A percentile compares a stretch with the other conserved stretches of the same genome.
phyloP scores from a whole-genome alignment of 1,140 invertebrate genomes.

The Drosophila guanche region DNA sequence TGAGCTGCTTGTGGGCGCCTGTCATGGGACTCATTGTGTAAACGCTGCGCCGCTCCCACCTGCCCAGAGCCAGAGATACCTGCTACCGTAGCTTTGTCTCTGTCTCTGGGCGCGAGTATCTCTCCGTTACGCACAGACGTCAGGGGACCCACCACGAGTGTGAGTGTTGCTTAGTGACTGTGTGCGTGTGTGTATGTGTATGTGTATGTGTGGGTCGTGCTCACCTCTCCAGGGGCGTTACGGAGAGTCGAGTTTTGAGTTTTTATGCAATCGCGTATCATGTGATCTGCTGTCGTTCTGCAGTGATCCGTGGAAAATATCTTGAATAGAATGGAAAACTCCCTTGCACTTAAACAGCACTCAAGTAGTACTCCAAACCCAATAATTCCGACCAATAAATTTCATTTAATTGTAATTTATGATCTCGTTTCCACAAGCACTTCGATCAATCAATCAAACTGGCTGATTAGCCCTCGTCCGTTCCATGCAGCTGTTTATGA shows the following conservation, averaged over 20 bases:
- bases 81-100: slow-evolving; percentile 35
- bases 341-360: slow-evolving; percentile 12
- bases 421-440: slow-evolving; percentile 36
- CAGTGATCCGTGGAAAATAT: slow-evolving; percentile 29
- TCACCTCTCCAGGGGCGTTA: slow-evolving; percentile 41
- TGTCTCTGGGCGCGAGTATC: slow-evolving; percentile 42
- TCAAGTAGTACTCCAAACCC: slow-evolving; percentile 25
- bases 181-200: slow-evolving; percentile 3
- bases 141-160: background rate
- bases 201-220: slow-evolving; percentile 44
- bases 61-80: slow-evolving; percentile 51
- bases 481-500: slow-evolving; percentile 29
- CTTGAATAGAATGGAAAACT: slow-evolving; percentile 9
- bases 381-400: slow-evolving; percentile 48
- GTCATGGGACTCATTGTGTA: slow-evolving; percentile 59
- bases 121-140: slow-evolving; percentile 54
- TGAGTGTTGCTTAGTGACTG: slow-evolving; percentile 34
- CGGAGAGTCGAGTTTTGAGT: slow-evolving; percentile 66
- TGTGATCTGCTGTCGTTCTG: slow-evolving; percentile 52
- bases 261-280: slow-evolving; percentile 75
- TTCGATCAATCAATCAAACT: slow-evolving; percentile 64
- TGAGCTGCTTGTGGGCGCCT: slow-evolving; percentile 12
- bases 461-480: slow-evolving; percentile 34
- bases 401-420: slow-evolving; percentile 73
- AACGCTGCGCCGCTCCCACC: slow-evolving; percentile 50